Evolutionary conservation across 2,888 invertebrate genomes (phyloP).

Genomic region (Ligdia adustata): DNA sequence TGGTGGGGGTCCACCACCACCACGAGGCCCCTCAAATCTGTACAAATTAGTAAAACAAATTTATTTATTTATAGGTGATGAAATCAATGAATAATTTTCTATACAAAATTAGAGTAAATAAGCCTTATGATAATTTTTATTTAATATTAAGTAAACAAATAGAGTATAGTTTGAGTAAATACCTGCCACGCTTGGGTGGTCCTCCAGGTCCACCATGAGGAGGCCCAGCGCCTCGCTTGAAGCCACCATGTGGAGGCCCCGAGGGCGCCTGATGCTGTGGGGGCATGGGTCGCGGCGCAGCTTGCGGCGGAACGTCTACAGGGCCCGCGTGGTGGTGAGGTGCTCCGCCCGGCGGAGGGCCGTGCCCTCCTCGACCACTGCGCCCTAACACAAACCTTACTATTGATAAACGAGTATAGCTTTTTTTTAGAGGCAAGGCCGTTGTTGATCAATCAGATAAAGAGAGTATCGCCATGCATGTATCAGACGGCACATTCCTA

Average conservation of each 20-base stretch:
- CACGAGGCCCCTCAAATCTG: slow-evolving; percentile 71
- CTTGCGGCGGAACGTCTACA: slow-evolving; percentile 35
- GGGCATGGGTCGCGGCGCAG: slow-evolving; percentile 47
- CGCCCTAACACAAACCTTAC: slow-evolving; percentile 42
- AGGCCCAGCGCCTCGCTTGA: slow-evolving; percentile 67
- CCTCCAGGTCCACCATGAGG: slow-evolving; percentile 65
- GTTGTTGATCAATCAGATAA: slow-evolving; percentile 47
- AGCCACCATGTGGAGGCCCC: slow-evolving; percentile 48
- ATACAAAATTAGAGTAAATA: too few species aligned
- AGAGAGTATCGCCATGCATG: slow-evolving; percentile 68
- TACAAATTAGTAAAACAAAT: too few species aligned
- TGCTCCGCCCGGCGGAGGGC: slow-evolving; percentile 33
- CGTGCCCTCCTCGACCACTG: slow-evolving; percentile 63
- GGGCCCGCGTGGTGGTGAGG: slow-evolving; percentile 39
- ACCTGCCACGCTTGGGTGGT: slow-evolving; percentile 75
- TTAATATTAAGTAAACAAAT: too few species aligned
- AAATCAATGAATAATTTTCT: too few species aligned
- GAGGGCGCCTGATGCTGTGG: slow-evolving; percentile 41
- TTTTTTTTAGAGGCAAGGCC: background rate
- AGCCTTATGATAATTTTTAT: too few species aligned
- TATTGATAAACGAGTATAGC: too few species aligned
- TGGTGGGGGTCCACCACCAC: slow-evolving; percentile 56
- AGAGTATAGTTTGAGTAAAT: too few species aligned
- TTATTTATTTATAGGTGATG: too few species aligned
- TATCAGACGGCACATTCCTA: slow-evolving; percentile 84